Base-by-base conservation (phyloP, 2,797 vertebrate genomes). In the Macropus fuliginosus region DNA sequence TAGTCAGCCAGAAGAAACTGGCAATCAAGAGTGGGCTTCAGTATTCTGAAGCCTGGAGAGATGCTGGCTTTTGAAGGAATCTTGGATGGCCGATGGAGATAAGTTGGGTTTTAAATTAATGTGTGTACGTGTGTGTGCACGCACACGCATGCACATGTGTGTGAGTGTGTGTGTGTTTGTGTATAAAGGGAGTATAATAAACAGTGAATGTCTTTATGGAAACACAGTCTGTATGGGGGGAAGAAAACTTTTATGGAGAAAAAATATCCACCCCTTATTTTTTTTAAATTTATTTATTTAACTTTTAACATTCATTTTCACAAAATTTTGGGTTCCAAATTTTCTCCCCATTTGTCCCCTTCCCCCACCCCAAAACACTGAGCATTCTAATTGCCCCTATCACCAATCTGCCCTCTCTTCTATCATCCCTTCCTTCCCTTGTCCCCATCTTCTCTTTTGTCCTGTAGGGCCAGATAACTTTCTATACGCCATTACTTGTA, bases 51-150 rank as follows among this genome's bases (percentile, higher is more conserved):
- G 40, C 8, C 74, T 10, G 46, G 55, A 54, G 34, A 96, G 8
- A 55, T 8, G 8, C 4, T 89, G 28, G 0, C 31, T 91, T n/a
- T 90, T 54, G 31, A 92, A 18, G 92, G 29, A 95, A 93, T 96
- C 91, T 94, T 96, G 31, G 81, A 89, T 92, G 40, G 27, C n/a
- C 5, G 96, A 95, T 1, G 11, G n/a, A 96, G 56, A 95, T 87
- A 1, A 95, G 9, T 12, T 46, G 18, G 62, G 55, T 96, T 97
- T 66, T 96, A 4, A 95, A 91, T 56, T 56, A 96, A 74, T 57
- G 56, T 56, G 21, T 56, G 24, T 56, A 18, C 24, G 55, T 56
- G 56, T 56, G 18, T 56, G 56, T 56, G 56, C n/a, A n/a, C n/a
- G n/a, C n/a, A n/a, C n/a, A n/a, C n/a, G n/a, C n/a, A n/a, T n/a